These are phyloP conservation scores for Drosophila rubida DNA, from an alignment of 2,888 invertebrate species.

Conservation along the genomic window DNA sequence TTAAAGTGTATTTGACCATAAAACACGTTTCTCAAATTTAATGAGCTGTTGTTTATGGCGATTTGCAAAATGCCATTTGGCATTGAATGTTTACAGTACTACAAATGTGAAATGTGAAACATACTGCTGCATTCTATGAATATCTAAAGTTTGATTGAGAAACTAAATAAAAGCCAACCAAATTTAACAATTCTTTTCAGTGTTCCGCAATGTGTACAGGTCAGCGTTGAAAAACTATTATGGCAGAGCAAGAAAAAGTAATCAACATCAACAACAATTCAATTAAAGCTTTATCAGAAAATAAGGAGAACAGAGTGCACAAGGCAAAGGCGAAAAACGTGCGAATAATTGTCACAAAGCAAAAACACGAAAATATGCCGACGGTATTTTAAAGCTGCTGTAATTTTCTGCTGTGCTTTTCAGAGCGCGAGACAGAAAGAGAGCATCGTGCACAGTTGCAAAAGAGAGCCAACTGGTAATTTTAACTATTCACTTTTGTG, in stretches of 20 bases:
- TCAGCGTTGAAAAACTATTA: conserved; percentile 20
- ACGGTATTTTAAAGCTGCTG: conserved; percentile 28
- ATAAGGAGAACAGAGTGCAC: conserved; percentile 9
- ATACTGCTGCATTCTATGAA: background rate
- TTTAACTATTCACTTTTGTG: conserved; percentile 18
- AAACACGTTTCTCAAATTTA: conserved; percentile 16
- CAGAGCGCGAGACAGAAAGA: background rate
- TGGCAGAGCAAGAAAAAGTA: conserved; percentile 42
- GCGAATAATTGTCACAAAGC: conserved; percentile 48
- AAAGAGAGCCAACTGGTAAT: conserved; percentile 5
- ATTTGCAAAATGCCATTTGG: conserved; percentile 17
- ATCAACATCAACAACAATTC: conserved; percentile 59
- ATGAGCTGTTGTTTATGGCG: conserved; percentile 6
- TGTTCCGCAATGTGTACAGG: too few species aligned
- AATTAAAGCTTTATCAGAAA: conserved; percentile 52
- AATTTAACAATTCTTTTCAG: conserved; percentile 28
- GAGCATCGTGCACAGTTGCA: background rate
- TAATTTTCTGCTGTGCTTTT: conserved; percentile 14
- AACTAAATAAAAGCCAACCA: conserved; percentile 16
- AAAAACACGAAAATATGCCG: conserved; percentile 36
- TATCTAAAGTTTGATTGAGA: conserved; percentile 43
- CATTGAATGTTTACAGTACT: conserved; percentile 24
- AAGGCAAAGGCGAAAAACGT: conserved; percentile 32
- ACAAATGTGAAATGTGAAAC: background rate
- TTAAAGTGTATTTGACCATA: conserved; percentile 3